Evolutionary conservation across 2,113 vertebrate species (phyloP).

Genomic region (Falco punctatus): DNA sequence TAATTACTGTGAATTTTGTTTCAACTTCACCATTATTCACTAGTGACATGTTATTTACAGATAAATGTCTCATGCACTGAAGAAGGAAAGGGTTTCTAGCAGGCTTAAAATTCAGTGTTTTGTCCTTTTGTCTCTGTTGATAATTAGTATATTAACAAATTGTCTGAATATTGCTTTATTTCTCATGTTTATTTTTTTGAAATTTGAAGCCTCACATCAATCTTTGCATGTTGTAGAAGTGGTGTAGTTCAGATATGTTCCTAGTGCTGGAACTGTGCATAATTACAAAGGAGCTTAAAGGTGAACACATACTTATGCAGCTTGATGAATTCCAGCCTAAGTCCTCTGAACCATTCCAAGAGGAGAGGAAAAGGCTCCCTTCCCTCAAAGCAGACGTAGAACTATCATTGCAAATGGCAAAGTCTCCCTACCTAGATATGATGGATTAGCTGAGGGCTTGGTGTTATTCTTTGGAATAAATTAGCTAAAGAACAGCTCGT

Average conservation of each 20-base stretch:
- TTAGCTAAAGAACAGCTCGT: background rate
- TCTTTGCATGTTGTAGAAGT: background rate
- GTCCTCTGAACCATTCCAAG: background rate
- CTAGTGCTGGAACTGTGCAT: background rate
- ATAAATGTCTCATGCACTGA: background rate
- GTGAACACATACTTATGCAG: background rate
- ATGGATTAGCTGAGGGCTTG: background rate
- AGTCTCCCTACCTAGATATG: background rate
- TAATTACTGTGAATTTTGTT: slow-evolving; percentile 26
- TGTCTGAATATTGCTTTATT: background rate
- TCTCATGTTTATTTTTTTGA: background rate
- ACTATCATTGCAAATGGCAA: background rate
- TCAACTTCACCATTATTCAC: slow-evolving; percentile 41
- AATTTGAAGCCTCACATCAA: background rate
- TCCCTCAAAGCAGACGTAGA: background rate
- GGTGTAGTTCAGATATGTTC: background rate
- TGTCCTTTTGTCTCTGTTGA: background rate
- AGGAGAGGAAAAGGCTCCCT: background rate
- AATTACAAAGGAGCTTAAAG: background rate
- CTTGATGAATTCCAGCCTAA: background rate
- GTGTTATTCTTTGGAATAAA: background rate
- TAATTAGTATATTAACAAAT: background rate
- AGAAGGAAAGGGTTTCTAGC: background rate
- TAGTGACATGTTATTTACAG: slow-evolving; percentile 33
- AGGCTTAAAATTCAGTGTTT: background rate